phyloP scores from a whole-genome alignment of 2,113 vertebrate species.

The Rafetus swinhoei region DNA sequence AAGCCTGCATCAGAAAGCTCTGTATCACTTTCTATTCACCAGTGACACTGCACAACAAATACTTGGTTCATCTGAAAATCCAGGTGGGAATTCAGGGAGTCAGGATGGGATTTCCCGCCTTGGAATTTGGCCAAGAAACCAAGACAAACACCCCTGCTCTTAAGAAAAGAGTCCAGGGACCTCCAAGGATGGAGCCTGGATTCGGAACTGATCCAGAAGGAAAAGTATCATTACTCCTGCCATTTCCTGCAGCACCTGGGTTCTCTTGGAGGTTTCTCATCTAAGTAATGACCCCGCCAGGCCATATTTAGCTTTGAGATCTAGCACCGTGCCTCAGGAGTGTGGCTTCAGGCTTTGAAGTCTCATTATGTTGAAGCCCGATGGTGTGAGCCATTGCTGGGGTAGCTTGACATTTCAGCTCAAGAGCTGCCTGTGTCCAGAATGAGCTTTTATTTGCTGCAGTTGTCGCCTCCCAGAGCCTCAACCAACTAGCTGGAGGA shows the following conservation, averaged over 20 bases:
- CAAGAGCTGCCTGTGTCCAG: background rate
- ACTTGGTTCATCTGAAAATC: background rate
- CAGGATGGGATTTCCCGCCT: too few species aligned
- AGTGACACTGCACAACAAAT: too few species aligned
- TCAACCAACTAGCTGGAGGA: rapidly evolving
- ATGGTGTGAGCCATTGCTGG: background rate
- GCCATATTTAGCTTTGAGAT: background rate
- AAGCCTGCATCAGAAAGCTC: background rate
- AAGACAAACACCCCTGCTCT: background rate
- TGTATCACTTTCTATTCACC: background rate
- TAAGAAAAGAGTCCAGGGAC: background rate
- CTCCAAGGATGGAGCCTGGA: background rate
- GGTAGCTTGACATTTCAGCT: background rate
- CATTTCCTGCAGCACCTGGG: background rate
- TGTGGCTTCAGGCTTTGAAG: background rate
- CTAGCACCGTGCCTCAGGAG: background rate
- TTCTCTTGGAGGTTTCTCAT: background rate
- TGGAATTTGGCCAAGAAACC: background rate
- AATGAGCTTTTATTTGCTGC: background rate
- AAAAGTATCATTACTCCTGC: background rate
- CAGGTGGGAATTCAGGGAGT: background rate
- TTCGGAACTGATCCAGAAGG: background rate
- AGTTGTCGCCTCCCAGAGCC: background rate
- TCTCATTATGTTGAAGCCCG: background rate
- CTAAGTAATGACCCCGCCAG: background rate